Evolutionary conservation across 2,113 vertebrate species (phyloP), one percentile per base, ranked within the genome.

Genomic region (Emydocephalus ijimae): DNA sequence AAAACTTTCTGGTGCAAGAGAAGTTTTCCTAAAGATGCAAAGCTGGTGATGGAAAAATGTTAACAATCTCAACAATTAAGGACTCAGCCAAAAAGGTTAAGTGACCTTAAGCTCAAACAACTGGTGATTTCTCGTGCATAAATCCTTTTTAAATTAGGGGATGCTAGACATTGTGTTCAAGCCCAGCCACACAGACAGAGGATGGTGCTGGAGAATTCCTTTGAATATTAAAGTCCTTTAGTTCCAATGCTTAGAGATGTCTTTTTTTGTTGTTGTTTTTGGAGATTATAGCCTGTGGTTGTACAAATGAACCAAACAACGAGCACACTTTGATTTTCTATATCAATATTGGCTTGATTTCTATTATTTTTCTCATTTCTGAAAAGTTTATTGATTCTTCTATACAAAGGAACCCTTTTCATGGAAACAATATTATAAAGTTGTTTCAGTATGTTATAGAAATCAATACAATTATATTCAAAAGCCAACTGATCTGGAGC

Each of bases 1-100:
- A 91, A 96, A 93, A 96, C 95, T 96, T 96, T 92, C 93, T 95
- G 96, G 97, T 97, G 96, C 97, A 97, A 96, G 97, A 95, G 96
- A 97, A 90, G 87, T 95, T 94, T 96, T 89, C 94, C 94, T 94
- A 93, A 91, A 50, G 90, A 94, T 92, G 95, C 94, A 94, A 94
- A 95, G 55, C 90, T 93, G 94, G 90, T 94, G 96, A 95, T 91
- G 54, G 93, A 95, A 89, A 88, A 96, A 96, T 91, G 89, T 85
- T 85, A 81, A 64, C 48, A 64, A 61, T 92, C 95, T 89, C 59
- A 88, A 88, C 20, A 87, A 93, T 43, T 93, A 85, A 92, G 91
- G 87, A 56, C 29, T 91, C 89, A 91, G 94, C 94, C 87, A 94
- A 94, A 96, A 96, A 95, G 96, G 96, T 96, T 93, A 97, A 97